Evolutionary conservation across 2,888 invertebrate species (phyloP).

Genomic region (Glaucopsyche alexis): DNA sequence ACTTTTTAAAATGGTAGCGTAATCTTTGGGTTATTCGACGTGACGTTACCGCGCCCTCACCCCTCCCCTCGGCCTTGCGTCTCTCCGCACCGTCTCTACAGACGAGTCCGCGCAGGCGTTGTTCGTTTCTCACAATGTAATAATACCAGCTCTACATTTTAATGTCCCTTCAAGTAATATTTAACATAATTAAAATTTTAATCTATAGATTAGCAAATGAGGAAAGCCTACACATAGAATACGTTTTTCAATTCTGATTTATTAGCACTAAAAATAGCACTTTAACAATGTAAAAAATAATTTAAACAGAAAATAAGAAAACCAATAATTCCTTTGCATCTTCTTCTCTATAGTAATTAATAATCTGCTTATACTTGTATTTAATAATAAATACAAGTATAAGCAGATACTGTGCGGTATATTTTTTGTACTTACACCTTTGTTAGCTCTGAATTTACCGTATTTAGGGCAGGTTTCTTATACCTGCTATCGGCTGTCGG

Average conservation of each 20-base stretch:
- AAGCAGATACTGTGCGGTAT: background rate
- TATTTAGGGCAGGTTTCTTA: background rate
- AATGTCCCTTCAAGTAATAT: conserved; percentile 33
- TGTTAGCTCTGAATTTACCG: background rate
- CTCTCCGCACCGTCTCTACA: conserved; percentile 63
- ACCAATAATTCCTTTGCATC: too few species aligned
- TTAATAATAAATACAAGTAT: background rate
- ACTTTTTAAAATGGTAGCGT: conserved; percentile 61
- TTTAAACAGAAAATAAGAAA: too few species aligned
- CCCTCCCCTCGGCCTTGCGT: conserved; percentile 72
- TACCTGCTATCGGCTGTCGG: conserved; percentile 41
- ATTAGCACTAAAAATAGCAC: too few species aligned
- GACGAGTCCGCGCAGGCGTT: conserved; percentile 70
- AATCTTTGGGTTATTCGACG: conserved; percentile 72
- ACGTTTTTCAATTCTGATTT: too few species aligned
- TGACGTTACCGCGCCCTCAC: conserved; percentile 69
- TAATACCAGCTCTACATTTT: conserved; percentile 56
- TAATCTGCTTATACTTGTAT: too few species aligned
- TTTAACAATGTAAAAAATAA: too few species aligned
- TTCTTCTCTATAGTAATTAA: background rate
- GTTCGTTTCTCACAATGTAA: conserved; percentile 62
- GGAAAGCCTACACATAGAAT: too few species aligned
- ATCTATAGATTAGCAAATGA: background rate
- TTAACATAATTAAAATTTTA: background rate
- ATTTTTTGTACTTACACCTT: background rate